Evolutionary conservation across 2,888 invertebrate genomes (phyloP).

Genomic region (Chironomus riparius): DNA sequence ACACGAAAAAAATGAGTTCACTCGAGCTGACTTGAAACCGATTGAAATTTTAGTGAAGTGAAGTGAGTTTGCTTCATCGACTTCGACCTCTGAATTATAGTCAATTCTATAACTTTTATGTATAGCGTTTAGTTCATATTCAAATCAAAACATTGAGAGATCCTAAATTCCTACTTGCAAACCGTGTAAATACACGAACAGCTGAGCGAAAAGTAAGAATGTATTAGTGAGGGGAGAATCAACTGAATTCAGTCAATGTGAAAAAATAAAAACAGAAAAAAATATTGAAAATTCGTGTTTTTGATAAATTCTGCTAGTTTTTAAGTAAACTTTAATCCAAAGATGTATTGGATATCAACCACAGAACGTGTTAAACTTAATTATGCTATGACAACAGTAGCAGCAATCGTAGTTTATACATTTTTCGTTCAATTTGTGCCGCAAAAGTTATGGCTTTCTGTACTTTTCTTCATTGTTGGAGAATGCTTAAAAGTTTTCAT

Average conservation of each 20-base stretch:
- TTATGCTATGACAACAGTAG: slow-evolving; percentile 2
- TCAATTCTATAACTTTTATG: too few relatives aligned
- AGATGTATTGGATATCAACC: slow-evolving; percentile 7
- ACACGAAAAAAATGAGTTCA: too few relatives aligned
- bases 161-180: too few relatives aligned
- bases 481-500: background rate
- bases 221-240: background rate
- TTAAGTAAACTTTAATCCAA: background rate
- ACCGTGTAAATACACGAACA: background rate
- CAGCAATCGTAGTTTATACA: slow-evolving; percentile 3
- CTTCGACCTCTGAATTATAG: too few relatives aligned
- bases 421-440: background rate
- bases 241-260: background rate
- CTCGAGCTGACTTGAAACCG: too few relatives aligned
- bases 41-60: too few relatives aligned
- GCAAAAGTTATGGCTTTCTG: background rate
- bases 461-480: slow-evolving; percentile 2
- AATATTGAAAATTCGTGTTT: background rate
- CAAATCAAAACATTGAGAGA: too few relatives aligned
- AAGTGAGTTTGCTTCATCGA: too few relatives aligned
- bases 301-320: background rate
- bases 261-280: background rate
- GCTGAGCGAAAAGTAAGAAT: background rate
- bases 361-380: slow-evolving; percentile 9
- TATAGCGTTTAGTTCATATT: too few relatives aligned